Evolutionary conservation across 2,888 invertebrate species (phyloP), one percentile per base, ranked within the genome.

Genomic region (Cinara cedri): DNA sequence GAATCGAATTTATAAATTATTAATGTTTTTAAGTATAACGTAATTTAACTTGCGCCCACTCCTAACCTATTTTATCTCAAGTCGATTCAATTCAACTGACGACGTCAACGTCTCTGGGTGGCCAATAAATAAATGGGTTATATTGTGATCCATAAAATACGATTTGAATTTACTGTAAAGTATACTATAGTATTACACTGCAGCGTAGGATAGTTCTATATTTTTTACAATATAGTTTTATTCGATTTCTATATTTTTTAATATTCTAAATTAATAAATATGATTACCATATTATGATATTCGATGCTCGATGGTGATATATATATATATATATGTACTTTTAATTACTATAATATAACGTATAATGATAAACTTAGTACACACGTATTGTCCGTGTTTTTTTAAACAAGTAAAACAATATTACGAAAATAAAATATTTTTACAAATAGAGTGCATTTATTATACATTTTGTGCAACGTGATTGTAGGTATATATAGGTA

Each of bases 21-120:
- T 55, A 13, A 57, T 71, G 71, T 46, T 46, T 24, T 44, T 57
- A 57, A 24, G 44, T 24, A 21, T 71, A 44, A 44, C 42, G 44
- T n/a, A 34, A 34, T 34, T 34, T 44, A 4, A 21, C 9, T 51
- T 1, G 0, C 24, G 34, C 57, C 55, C 21, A 24, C 24, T 57
- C 42, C 11, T 24, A 16, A 68, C 10, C 49, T 49, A 66, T 66
- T n/a, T n/a, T 49, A 49, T 24, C 46, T 24, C 46, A 49, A 24
- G 66, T 3, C 21, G 49, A 46, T 66, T 70, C 34, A 34, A 70
- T 70, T 54, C 16, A 54, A 54, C 13, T 34, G 34, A 34, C 34
- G 34, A 34, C 34, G 11, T 11, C 14, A 6, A 42, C 54, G 14
- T 71, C 44, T 71, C 42, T 42, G 11, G 44, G 3, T 24, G 2